phyloP scores from a whole-genome alignment of 2,888 invertebrate genomes.

The Sesia bembeciformis region DNA sequence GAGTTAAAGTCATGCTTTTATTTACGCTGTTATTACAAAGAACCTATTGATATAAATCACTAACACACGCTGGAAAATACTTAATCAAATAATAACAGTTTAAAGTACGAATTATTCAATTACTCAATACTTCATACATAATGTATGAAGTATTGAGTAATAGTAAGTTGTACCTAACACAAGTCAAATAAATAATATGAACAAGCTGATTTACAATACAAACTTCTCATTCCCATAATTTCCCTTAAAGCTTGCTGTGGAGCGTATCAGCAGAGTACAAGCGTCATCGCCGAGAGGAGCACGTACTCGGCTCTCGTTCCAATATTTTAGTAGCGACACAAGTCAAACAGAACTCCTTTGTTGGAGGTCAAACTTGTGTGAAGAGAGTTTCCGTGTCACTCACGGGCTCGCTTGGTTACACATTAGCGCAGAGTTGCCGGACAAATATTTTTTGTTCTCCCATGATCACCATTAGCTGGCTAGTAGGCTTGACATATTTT shows the following conservation, averaged over 20 bases:
- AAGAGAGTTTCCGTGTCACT: conserved; percentile 70
- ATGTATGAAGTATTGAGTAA: too few relatives aligned
- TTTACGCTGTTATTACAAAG: too few relatives aligned
- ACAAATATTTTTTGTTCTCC: conserved; percentile 68
- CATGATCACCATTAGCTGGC: conserved; percentile 53
- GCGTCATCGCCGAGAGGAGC: conserved; percentile 43
- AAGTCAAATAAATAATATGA: too few relatives aligned
- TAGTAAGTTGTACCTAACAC: too few relatives aligned
- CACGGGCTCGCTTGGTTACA: conserved; percentile 56
- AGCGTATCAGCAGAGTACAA: conserved; percentile 16
- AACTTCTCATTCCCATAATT: not conserved
- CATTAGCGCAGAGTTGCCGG: conserved; percentile 51
- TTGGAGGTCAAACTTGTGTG: conserved; percentile 69
- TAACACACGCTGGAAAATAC: too few relatives aligned
- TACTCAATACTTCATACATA: too few relatives aligned
- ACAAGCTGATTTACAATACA: conserved; percentile 16
- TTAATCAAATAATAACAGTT: too few relatives aligned
- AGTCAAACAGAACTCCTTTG: conserved; percentile 67
- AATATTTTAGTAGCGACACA: conserved; percentile 73
- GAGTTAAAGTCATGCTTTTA: too few relatives aligned
- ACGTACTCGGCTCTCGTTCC: conserved; percentile 57
- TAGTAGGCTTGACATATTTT: conserved; percentile 41
- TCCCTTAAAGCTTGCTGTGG: conserved; percentile 22
- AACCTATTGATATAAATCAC: too few relatives aligned
- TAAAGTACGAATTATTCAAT: too few relatives aligned